Evolutionary conservation across 2,888 invertebrate species (phyloP), one percentile per base, ranked within the genome.

Genomic region (Tetragnatha montana): DNA sequence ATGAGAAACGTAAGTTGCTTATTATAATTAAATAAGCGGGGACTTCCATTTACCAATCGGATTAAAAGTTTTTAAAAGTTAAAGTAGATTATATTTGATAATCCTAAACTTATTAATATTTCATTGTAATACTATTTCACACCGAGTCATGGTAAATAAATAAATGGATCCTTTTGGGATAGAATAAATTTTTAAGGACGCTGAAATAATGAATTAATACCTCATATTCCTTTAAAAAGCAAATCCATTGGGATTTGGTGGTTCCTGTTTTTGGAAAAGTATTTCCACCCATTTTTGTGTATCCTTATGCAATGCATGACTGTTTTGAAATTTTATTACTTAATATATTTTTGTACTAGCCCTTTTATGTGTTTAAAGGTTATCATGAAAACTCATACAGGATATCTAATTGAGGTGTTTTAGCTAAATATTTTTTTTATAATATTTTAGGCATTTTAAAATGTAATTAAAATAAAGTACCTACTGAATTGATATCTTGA

Each of bases 91-190:
- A 78, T 78, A 60, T 68, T n/a, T 60, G 8, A 78, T 78, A 60
- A 78, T 78, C 60, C 78, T 50, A 78, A 78, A 22, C 21, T 78
- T 21, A 78, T 78, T 78, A 78, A 78, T 60, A 78, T 50, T 78
- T 78, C 17, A 78, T 17, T 10, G 17, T 60, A 35, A 35, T 35
- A 35, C 35, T 35, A 35, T 35, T 35, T 35, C 35, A 60, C 17
- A 60, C 60, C 60, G 60, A 17, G 60, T 17, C 12, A 17, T 60
- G 35, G 10, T 60, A 60, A 60, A 60, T 60, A 60, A 60, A 60
- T 60, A 60, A 60, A 60, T 60, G 60, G 60, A 12, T 60, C 60
- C 60, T 35, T 10, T 60, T 17, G 60, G 60, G 14, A 60, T 60
- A 17, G 60, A 17, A 60, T 60, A 12, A 60, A 60, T 60, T 17